Conservation (phyloP, 92 coral and sea anemone species). For the Isaurus tuberculatus region DNA sequence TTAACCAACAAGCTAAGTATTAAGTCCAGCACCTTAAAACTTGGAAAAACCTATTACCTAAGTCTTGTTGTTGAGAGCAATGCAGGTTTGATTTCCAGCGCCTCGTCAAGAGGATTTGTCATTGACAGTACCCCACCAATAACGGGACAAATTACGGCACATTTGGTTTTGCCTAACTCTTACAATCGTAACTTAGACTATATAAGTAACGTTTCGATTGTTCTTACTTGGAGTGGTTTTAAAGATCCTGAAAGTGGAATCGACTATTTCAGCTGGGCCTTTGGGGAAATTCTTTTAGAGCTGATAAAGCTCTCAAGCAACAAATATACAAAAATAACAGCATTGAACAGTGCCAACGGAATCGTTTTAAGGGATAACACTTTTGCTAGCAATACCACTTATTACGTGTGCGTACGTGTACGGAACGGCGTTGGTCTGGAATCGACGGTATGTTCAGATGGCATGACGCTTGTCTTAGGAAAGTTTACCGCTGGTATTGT, state of each 20-base stretch:
- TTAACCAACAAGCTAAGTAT: slow-evolving; percentile 38
- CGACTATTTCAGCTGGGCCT: slow-evolving; percentile 76
- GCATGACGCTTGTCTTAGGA: slow-evolving; percentile 74
- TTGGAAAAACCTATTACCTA: slow-evolving; percentile 82
- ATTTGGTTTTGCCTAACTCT: slow-evolving; percentile 74
- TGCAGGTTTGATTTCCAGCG: slow-evolving; percentile 71
- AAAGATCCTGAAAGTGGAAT: slow-evolving; percentile 87
- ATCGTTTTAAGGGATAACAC: slow-evolving; percentile 76
- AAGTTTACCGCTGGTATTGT: slow-evolving; percentile 88
- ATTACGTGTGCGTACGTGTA: slow-evolving; percentile 86
- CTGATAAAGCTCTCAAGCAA: slow-evolving; percentile 39
- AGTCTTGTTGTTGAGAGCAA: slow-evolving; percentile 68
- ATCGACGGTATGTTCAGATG: slow-evolving; percentile 83
- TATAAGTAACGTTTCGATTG: slow-evolving; percentile 77
- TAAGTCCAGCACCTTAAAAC: slow-evolving; percentile 55
- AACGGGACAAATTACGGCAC: slow-evolving; percentile 72
- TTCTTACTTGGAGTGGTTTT: slow-evolving; percentile 92
- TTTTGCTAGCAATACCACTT: slow-evolving; percentile 70
- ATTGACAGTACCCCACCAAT: slow-evolving; percentile 87
- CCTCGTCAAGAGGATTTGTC: slow-evolving; percentile 83
- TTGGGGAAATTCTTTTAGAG: slow-evolving; percentile 59
- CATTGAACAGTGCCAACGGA: slow-evolving; percentile 79
- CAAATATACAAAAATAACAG: slow-evolving; percentile 60
- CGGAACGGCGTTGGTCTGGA: slow-evolving; percentile 92
- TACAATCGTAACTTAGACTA: slow-evolving; percentile 82